phyloP scores from a whole-genome alignment of 2,797 vertebrate genomes.

The Streptopelia turtur region DNA sequence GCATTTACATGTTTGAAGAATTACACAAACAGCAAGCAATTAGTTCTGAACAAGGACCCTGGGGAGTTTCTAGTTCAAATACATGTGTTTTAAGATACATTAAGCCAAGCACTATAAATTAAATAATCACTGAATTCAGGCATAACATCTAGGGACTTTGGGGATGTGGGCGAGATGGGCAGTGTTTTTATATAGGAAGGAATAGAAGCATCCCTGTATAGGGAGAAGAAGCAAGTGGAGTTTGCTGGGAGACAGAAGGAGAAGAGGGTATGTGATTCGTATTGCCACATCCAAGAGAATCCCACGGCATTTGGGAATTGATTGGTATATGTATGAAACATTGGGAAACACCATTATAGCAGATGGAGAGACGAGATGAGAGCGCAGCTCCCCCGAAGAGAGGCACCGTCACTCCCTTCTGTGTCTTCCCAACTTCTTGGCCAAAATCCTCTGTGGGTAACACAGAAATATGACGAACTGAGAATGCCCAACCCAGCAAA shows the following conservation, averaged over 20 bases:
- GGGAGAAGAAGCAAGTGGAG: neutral
- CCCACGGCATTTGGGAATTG: neutral
- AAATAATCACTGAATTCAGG: slow-evolving; percentile 18
- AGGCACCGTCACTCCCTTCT: neutral
- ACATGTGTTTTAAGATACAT: slow-evolving; percentile 25
- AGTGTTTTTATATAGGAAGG: neutral
- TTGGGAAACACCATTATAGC: neutral
- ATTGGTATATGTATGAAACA: fast-evolving
- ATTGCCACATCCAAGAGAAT: neutral
- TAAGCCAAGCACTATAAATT: slow-evolving; percentile 20
- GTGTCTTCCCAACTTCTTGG: neutral
- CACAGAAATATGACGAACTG: neutral
- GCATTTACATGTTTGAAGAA: slow-evolving; percentile 42
- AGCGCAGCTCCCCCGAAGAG: neutral
- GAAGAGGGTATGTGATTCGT: neutral
- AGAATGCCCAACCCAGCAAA: neutral
- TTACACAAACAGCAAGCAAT: slow-evolving; percentile 53
- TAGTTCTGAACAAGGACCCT: slow-evolving; percentile 35
- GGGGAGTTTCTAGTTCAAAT: slow-evolving; percentile 48
- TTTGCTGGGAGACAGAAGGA: neutral
- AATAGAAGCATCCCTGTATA: neutral
- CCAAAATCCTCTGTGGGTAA: neutral
- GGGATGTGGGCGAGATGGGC: neutral
- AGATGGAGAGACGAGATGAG: neutral
- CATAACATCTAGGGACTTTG: neutral